Evolutionary conservation across 2,888 invertebrate species (phyloP).

Genomic region (Stenotaenia linearis): DNA sequence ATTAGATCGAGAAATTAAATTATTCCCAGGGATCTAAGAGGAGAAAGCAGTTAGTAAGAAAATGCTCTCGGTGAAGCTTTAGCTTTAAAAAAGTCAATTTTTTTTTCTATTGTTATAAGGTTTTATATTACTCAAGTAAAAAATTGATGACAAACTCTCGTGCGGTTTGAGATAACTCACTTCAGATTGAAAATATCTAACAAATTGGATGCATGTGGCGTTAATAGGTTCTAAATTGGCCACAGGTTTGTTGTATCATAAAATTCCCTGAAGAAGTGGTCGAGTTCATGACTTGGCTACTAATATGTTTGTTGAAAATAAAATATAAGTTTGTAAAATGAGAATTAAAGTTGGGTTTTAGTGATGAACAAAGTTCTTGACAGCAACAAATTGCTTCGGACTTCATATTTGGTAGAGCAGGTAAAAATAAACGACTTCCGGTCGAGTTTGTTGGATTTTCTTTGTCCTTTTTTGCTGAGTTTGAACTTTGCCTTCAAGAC

Average conservation of each 20-base stretch:
- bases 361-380: not conserved
- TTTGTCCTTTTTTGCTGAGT: constrained; percentile 8
- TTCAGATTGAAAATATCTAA: not conserved
- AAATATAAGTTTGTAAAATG: not conserved
- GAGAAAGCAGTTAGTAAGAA: not conserved
- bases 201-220: not conserved
- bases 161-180: not conserved
- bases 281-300: no score
- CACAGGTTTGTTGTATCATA: not conserved
- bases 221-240: not conserved
- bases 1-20: not conserved
- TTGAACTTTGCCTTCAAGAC: constrained; percentile 7
- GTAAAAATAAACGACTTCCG: constrained; percentile 22
- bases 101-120: not conserved
- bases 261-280: not conserved
- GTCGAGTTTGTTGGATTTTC: constrained; percentile 24
- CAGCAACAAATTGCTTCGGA: constrained; percentile 3
- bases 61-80: not conserved
- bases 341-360: not conserved
- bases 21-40: not conserved
- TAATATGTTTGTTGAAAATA: no score
- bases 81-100: not conserved
- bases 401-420: constrained; percentile 21
- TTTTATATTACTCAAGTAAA: not conserved
- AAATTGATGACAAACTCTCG: not conserved